A percentile compares a stretch with the other conserved stretches of the same genome.
Evolutionary conservation across 2,797 vertebrate genomes (phyloP).

Genomic region (Acestrorhynchus altus): DNA sequence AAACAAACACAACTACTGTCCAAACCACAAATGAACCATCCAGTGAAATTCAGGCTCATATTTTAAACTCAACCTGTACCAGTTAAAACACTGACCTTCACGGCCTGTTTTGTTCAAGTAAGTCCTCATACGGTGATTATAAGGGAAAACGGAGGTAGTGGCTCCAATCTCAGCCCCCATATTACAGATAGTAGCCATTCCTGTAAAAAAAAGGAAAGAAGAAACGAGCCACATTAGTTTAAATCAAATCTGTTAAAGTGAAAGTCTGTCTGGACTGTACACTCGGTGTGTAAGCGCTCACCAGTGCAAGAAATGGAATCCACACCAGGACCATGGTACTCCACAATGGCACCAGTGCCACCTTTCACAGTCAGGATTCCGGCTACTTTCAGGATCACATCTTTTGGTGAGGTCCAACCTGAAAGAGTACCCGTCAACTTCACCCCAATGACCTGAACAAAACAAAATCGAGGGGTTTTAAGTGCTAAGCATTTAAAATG

Average conservation of each 20-base stretch:
- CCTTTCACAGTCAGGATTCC: constrained; percentile 96
- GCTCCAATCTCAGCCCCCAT: constrained; percentile 98
- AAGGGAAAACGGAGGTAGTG: constrained; percentile 94
- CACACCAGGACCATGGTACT: constrained; percentile 93
- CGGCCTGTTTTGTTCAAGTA: constrained; percentile 92
- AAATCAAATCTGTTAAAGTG: not conserved
- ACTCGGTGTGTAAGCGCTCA: constrained; percentile 27
- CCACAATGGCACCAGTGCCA: constrained; percentile 93
- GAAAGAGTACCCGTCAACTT: constrained; percentile 90
- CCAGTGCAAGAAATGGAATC: constrained; percentile 95
- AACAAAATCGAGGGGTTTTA: too few relatives aligned
- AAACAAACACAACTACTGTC: too few relatives aligned
- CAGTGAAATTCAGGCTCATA: too few relatives aligned
- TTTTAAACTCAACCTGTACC: too few relatives aligned
- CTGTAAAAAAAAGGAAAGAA: constrained; percentile 62
- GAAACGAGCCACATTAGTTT: not conserved
- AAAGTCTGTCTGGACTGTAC: too few relatives aligned
- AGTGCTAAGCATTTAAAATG: too few relatives aligned
- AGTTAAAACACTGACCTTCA: constrained; percentile 63
- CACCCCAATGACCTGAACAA: constrained; percentile 90
- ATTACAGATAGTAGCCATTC: constrained; percentile 98
- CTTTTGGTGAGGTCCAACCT: constrained; percentile 95
- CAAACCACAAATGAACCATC: too few relatives aligned
- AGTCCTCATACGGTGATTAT: constrained; percentile 91
- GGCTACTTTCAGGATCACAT: constrained; percentile 95